Evolutionary conservation across 2,888 invertebrate species (phyloP).

Genomic region (Agrypnus murinus): DNA sequence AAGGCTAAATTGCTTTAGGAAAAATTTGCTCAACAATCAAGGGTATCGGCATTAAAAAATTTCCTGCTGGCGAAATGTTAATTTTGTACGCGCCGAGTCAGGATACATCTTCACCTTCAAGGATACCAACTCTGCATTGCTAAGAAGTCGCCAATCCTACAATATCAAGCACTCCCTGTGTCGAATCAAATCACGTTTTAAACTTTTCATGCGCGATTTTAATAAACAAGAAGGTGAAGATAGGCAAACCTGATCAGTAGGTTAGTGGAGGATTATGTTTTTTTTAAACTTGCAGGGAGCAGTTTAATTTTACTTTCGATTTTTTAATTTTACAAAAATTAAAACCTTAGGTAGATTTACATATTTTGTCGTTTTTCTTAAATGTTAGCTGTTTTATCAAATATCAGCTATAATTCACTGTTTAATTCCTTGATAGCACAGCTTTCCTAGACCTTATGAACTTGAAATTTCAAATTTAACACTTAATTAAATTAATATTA

Average conservation of each 20-base stretch:
- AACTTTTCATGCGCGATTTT: constrained; percentile 15
- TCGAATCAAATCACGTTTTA: constrained; percentile 33
- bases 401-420: constrained; percentile 3
- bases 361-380: constrained; percentile 8
- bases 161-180: constrained; percentile 29
- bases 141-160: constrained; percentile 37
- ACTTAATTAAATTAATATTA: too few relatives aligned
- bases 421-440: not conserved
- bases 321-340: not conserved
- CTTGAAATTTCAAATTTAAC: not conserved
- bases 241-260: constrained; percentile 30
- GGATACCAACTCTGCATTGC: constrained; percentile 48
- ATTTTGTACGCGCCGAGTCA: constrained; percentile 31
- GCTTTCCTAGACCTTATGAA: constrained; percentile 4
- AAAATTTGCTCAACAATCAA: constrained; percentile 18
- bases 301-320: not conserved
- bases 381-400: constrained; percentile 20
- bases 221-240: constrained; percentile 4
- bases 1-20: not conserved
- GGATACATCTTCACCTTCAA: constrained; percentile 49
- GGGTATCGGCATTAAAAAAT: constrained; percentile 37
- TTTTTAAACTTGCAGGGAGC: not conserved
- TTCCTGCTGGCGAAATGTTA: constrained; percentile 40
- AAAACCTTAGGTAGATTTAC: constrained; percentile 10
- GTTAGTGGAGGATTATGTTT: constrained; percentile 20